phyloP scores from a whole-genome alignment of 2,113 vertebrate genomes.

The Myxocyprinus asiaticus region DNA sequence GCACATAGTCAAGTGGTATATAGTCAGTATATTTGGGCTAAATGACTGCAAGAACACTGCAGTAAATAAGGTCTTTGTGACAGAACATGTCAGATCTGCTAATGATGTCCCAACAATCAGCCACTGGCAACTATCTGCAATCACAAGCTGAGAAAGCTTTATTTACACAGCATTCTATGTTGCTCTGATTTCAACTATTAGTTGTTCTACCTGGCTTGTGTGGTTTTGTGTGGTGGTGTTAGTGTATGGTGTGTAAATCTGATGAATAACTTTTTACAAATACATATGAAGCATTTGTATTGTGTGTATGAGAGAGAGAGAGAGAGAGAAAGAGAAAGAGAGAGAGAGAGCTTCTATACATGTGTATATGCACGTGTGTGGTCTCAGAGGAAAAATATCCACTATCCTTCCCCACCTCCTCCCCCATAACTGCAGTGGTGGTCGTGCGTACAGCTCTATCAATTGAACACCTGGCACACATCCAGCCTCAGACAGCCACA shows the following conservation, averaged over 20 bases:
- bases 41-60: background rate
- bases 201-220: conserved; percentile 2
- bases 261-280: background rate
- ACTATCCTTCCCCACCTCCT: conserved; percentile 7
- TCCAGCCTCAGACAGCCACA: conserved; percentile 2
- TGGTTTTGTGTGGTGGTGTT: background rate
- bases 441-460: conserved; percentile 26
- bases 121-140: conserved; percentile 6
- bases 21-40: background rate
- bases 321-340: background rate
- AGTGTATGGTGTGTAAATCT: conserved; percentile 4
- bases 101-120: conserved; percentile 1
- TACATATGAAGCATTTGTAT: background rate
- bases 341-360: background rate
- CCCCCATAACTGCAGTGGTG: conserved; percentile 19
- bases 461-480: conserved; percentile 19
- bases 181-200: conserved; percentile 8
- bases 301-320: background rate
- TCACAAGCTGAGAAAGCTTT: conserved; percentile 11
- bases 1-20: no score
- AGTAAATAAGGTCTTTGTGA: background rate
- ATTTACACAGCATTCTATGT: background rate
- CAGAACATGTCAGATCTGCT: background rate
- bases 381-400: conserved; percentile 17
- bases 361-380: background rate